A percentile compares a stretch with the other conserved stretches of the same genome.
phyloP scores from a whole-genome alignment of 2,888 invertebrate species.

The Dyspetes luteomarginatus region DNA sequence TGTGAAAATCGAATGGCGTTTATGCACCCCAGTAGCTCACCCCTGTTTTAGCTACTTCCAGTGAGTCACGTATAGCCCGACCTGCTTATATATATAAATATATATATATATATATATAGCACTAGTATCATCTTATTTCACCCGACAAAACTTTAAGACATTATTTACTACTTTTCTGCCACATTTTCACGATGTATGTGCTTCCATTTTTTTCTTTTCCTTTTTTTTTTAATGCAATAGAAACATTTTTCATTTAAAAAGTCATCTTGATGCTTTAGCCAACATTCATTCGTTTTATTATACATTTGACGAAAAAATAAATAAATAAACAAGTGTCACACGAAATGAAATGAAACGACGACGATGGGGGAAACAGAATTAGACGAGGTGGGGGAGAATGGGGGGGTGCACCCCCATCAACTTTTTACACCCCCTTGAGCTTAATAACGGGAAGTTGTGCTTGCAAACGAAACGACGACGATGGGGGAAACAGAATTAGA shows the following conservation, averaged over 20 bases:
- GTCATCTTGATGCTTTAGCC: no score
- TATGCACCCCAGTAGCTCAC: constrained; percentile 53
- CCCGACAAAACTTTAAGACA: neutral
- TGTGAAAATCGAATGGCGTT: constrained; percentile 67
- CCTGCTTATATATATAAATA: neutral
- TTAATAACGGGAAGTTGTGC: constrained; percentile 46
- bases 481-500: constrained; percentile 5
- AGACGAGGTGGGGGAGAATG: constrained; percentile 1
- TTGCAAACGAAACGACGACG: constrained; percentile 12
- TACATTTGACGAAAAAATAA: no score
- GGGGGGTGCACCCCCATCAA: no score
- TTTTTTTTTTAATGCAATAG: neutral
- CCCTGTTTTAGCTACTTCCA: constrained; percentile 55
- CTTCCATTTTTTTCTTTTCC: neutral
- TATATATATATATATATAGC: neutral
- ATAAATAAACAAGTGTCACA: no score
- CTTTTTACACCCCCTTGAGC: neutral
- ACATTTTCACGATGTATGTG: neutral
- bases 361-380: neutral
- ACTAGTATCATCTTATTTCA: constrained; percentile 31
- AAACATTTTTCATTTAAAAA: neutral
- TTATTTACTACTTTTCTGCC: neutral
- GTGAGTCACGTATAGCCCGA: constrained; percentile 59
- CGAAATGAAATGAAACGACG: neutral
- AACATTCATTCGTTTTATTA: no score